A percentile compares a stretch with the other conserved stretches of the same genome.
These are phyloP conservation scores for Lysiphlebus fabarum DNA, from an alignment of 1,140 invertebrate species.

Conservation along the genomic window DNA sequence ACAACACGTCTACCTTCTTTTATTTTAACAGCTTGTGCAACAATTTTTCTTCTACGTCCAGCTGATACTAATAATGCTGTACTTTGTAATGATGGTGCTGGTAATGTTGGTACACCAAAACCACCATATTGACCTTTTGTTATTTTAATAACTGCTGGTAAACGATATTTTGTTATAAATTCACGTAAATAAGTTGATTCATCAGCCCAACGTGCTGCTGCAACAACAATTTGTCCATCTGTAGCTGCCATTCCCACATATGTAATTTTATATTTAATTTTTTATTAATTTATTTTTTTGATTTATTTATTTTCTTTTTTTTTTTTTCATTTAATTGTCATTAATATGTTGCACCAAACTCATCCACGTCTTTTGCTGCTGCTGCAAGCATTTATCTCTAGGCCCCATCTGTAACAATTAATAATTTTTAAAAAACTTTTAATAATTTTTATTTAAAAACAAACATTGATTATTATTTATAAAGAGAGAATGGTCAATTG, in stretches of 20 bases:
- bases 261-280: neutral
- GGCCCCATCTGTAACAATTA: constrained; percentile 40
- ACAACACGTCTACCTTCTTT: constrained; percentile 78
- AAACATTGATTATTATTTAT: neutral
- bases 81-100: constrained; percentile 77
- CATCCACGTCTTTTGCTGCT: constrained; percentile 23
- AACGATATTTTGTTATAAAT: constrained; percentile 72
- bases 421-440: constrained; percentile 5
- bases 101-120: constrained; percentile 79
- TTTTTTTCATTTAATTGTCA: constrained; percentile 2
- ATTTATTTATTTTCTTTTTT: too few relatives aligned
- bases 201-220: constrained; percentile 80
- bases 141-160: constrained; percentile 85
- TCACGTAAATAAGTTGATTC: constrained; percentile 75
- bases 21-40: constrained; percentile 86
- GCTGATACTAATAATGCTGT: constrained; percentile 80
- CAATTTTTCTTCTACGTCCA: constrained; percentile 79
- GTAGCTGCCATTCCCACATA: constrained; percentile 69
- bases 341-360: constrained; percentile 4
- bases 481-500: too few relatives aligned
- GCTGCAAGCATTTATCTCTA: constrained; percentile 20
- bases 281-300: neutral
- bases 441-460: constrained; percentile 2
- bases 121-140: constrained; percentile 89
- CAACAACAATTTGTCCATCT: constrained; percentile 79